Conservation (phyloP, 2,888 invertebrate species). For the Cheilosia soror region DNA sequence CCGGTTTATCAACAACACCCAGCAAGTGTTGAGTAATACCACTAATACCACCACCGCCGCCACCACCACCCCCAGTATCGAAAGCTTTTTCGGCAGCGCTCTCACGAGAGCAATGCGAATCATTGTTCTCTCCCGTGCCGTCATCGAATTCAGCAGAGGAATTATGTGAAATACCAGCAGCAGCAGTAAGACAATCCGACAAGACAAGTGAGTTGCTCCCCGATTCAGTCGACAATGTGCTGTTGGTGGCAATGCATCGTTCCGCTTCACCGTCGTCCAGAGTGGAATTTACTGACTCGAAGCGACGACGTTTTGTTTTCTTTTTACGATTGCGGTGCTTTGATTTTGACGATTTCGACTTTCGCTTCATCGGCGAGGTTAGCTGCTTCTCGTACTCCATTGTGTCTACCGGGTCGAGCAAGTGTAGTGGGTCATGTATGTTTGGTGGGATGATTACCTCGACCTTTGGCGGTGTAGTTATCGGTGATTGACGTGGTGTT, state of each 20-base stretch:
- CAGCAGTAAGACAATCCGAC: slow-evolving; percentile 42
- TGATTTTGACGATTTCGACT: slow-evolving; percentile 78
- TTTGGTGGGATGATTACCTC: slow-evolving; percentile 97
- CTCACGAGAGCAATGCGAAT: slow-evolving; percentile 52
- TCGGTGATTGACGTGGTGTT: slow-evolving; percentile 90
- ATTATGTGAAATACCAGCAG: slow-evolving; percentile 56
- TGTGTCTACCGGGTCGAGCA: slow-evolving; percentile 91
- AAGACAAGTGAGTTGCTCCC: slow-evolving; percentile 32
- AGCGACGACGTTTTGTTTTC: slow-evolving; percentile 83
- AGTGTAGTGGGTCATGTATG: slow-evolving; percentile 95
- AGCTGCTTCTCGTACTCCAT: slow-evolving; percentile 92
- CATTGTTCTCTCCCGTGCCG: slow-evolving; percentile 44
- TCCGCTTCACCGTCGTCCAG: slow-evolving; percentile 83
- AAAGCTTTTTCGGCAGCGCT: slow-evolving; percentile 40
- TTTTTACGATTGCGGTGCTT: slow-evolving; percentile 88
- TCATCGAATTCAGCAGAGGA: slow-evolving; percentile 66
- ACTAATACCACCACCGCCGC: slow-evolving; percentile 24
- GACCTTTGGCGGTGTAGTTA: slow-evolving; percentile 87
- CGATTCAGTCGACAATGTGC: slow-evolving; percentile 73
- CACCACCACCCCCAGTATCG: slow-evolving; percentile 10
- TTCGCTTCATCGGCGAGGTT: slow-evolving; percentile 88
- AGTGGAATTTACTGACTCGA: slow-evolving; percentile 80
- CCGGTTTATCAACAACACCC: slow-evolving; percentile 31
- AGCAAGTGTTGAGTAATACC: slow-evolving; percentile 48
- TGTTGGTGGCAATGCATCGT: slow-evolving; percentile 79